Percentiles rank a stretch among this genome's conserved stretches.
phyloP scores from a whole-genome alignment of 2,113 vertebrate genomes.

The Grus americana region DNA sequence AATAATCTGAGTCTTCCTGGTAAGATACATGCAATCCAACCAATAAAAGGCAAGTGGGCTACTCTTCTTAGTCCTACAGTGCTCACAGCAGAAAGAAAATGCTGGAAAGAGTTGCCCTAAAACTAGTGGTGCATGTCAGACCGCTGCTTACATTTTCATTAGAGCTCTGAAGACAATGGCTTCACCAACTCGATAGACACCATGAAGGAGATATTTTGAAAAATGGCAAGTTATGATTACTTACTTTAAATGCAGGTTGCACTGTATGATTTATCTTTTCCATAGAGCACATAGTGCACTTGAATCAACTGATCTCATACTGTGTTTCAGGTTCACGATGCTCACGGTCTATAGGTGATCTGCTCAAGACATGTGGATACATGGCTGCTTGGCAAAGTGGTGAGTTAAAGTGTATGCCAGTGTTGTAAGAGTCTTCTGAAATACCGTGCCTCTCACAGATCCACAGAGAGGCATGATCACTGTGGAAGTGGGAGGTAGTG shows the following conservation, averaged over 20 bases:
- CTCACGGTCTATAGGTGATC: background rate
- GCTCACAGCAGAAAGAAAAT: background rate
- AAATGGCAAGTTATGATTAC: background rate
- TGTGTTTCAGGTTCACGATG: background rate
- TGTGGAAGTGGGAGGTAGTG: background rate
- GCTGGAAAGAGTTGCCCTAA: background rate
- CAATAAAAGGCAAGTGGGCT: background rate
- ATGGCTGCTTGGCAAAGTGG: background rate
- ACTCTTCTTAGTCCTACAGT: background rate
- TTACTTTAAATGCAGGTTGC: background rate
- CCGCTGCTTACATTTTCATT: background rate
- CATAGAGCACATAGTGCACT: background rate
- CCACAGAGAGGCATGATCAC: too few relatives aligned
- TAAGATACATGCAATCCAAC: background rate
- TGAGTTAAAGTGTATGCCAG: background rate
- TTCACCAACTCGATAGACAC: background rate
- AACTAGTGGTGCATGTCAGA: background rate
- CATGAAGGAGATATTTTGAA: background rate
- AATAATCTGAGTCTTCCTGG: background rate
- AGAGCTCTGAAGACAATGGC: background rate
- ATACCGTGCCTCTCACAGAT: fast-evolving
- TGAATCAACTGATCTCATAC: background rate
- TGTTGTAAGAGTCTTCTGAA: background rate
- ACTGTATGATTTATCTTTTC: background rate
- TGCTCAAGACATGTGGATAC: background rate